Base-by-base conservation (phyloP, 1,140 invertebrate species). In the Ips nitidus region DNA sequence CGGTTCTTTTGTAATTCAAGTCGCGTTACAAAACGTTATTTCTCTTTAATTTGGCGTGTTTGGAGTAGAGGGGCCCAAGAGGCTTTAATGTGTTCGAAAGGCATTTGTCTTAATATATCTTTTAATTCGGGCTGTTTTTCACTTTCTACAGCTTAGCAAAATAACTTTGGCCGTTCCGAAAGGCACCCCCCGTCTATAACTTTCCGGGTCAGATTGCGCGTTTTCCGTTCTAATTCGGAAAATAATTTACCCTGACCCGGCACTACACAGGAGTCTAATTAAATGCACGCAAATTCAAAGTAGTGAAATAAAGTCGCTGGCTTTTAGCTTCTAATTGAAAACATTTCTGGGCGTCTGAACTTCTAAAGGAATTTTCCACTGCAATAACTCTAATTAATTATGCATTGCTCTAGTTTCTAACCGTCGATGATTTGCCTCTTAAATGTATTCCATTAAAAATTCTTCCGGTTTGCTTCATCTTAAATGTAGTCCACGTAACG, bases 371-470 rank as follows among this genome's bases (percentile, higher is more conserved):
- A 66, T 66, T 66, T 66, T 66, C 52, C 53, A 42, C 64, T 59
- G 64, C 64, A 66, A 66, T 66, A 66, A 66, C 53, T 66, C 56
- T 66, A 66, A 66, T 66, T 66, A 66, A 66, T 66, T 66, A 66
- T 66, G 64, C 64, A 66, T 58, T 58, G 42, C 55, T 41, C 64
- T 4, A 52, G n/a, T 66, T 66, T 55, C 52, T 41, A 38, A 41
- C 53, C 39, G 3, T 39, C 56, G 64, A 59, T 66, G 40, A 66
- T 66, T 66, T 64, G 52, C 39, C 50, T 53, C 38, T 37, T 55
- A 41, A 53, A 53, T 41, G 47, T 64, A 64, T 64, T 64, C 47
- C 62, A 53, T 64, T 64, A 64, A 52, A 50, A 63, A 52, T 63
- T 63, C 42, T 63, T 37, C 45, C 38, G 50, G 60, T 63, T 63